Evolutionary conservation across 2,888 invertebrate genomes (phyloP).

Genomic region (Coremacera marginata): DNA sequence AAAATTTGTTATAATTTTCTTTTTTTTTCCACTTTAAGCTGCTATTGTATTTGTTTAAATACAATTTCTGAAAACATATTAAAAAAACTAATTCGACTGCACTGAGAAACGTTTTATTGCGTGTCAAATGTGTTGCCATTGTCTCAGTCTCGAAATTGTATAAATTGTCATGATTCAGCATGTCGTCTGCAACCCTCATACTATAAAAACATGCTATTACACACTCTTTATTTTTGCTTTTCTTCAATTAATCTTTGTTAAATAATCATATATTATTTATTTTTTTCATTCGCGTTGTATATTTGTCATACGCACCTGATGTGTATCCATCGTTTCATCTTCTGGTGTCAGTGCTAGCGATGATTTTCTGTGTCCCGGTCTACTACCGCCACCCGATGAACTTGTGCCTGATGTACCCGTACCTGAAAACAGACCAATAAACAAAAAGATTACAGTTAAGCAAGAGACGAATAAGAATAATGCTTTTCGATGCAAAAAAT

Average conservation of each 20-base stretch:
- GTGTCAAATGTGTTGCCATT: no score
- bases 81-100: no score
- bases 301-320: constrained; percentile 73
- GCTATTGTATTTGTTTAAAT: no score
- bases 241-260: neutral
- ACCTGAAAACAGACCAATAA: constrained; percentile 56
- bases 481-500: no score
- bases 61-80: no score
- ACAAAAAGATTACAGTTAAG: neutral
- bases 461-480: neutral
- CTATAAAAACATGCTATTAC: neutral
- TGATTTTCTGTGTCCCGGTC: constrained; percentile 76
- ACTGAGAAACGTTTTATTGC: neutral
- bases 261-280: neutral
- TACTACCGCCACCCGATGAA: constrained; percentile 71
- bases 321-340: constrained; percentile 78
- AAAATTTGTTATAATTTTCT: no score
- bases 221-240: neutral
- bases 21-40: no score
- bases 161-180: no score
- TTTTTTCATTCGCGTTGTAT: neutral
- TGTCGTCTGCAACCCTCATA: no score
- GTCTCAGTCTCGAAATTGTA: no score
- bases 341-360: constrained; percentile 79
- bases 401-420: constrained; percentile 72